Evolutionary conservation across 2,113 vertebrate genomes (phyloP).

Genomic region (Hystrix cristata): DNA sequence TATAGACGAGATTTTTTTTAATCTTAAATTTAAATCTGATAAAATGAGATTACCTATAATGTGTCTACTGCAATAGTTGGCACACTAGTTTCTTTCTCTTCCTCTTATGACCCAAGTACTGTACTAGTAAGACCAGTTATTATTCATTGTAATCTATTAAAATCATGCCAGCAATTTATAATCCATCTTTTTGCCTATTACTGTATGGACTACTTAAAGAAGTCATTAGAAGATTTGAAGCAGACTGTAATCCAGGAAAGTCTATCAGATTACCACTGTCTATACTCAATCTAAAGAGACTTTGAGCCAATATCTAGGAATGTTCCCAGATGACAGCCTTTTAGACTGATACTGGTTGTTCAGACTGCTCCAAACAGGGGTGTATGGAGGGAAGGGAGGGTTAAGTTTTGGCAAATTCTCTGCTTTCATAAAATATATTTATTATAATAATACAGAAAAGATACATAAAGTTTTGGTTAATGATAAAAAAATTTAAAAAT

Average conservation of each 20-base stretch:
- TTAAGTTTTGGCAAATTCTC: neutral
- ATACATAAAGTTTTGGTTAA: conserved; percentile 29
- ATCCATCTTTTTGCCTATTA: neutral
- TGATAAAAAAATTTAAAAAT: conserved; percentile 48
- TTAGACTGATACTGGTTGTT: neutral
- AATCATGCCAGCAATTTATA: neutral
- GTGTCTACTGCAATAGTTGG: neutral
- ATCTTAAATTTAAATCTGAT: conserved; percentile 9
- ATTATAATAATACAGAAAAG: conserved; percentile 8
- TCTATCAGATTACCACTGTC: neutral
- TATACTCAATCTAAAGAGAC: neutral
- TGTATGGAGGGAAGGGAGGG: neutral
- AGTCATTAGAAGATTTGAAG: neutral
- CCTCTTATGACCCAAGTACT: neutral
- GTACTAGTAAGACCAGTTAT: neutral
- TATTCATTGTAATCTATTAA: neutral
- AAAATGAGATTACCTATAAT: conserved; percentile 27
- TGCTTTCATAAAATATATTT: conserved; percentile 22
- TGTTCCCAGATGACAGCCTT: neutral
- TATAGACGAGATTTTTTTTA: conserved; percentile 2
- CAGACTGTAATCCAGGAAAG: neutral
- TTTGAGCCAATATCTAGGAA: neutral
- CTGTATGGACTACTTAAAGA: neutral
- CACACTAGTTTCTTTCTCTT: conserved; percentile 27
- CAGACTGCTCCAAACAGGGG: neutral